Evolutionary conservation across 2,797 vertebrate species (phyloP).

Genomic region (Galaxias olidus): DNA sequence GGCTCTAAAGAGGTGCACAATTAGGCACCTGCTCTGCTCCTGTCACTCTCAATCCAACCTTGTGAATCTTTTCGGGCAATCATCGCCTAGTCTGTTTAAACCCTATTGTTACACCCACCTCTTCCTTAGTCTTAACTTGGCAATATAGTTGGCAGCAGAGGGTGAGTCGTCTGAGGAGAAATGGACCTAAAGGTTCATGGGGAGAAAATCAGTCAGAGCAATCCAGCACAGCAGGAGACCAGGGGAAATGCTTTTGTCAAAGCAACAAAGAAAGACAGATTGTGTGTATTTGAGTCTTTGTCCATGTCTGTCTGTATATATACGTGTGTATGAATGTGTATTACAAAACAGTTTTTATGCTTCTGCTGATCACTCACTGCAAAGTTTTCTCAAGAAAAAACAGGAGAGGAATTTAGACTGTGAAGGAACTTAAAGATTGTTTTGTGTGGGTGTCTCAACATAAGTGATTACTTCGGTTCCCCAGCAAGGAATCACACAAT

Average conservation of each 20-base stretch:
- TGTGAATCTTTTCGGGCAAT: conserved; percentile 3
- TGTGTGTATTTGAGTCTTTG: neutral
- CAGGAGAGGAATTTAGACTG: too few species aligned
- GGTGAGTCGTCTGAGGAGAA: neutral
- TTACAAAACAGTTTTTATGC: too few species aligned
- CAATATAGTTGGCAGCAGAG: neutral
- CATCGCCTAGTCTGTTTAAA: conserved; percentile 1
- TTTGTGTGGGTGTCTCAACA: too few species aligned
- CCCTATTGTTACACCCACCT: neutral
- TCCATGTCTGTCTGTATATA: neutral
- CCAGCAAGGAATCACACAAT: too few species aligned
- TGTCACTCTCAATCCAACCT: conserved; percentile 5
- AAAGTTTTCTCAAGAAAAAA: too few species aligned
- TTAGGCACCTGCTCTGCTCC: conserved; percentile 7
- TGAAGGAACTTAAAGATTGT: too few species aligned
- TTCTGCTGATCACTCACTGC: too few species aligned
- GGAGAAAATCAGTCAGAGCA: conserved; percentile 8
- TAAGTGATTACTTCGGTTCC: too few species aligned
- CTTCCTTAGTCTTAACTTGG: conserved; percentile 1
- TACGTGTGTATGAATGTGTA: neutral
- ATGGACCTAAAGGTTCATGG: neutral
- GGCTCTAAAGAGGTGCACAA: neutral
- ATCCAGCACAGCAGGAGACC: neutral
- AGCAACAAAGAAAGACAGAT: too few species aligned
- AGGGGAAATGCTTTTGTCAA: too few species aligned